phyloP scores from a whole-genome alignment of 2,888 invertebrate genomes.

The Ophraella communa region DNA sequence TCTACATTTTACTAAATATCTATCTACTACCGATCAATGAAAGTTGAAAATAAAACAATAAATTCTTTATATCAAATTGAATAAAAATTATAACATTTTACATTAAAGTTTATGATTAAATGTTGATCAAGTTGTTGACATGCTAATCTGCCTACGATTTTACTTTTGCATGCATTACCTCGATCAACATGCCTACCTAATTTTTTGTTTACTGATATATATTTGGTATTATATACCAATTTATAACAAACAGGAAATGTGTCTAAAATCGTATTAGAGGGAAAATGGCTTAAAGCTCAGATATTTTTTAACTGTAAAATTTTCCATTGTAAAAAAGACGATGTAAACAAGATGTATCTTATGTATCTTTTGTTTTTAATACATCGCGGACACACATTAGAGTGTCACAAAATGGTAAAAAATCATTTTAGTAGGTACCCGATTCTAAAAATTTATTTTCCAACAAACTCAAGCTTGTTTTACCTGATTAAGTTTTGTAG shows the following conservation, averaged over 20 bases:
- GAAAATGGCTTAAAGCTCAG: no score
- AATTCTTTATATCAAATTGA: constrained; percentile 33
- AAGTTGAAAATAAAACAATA: no score
- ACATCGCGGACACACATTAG: no score
- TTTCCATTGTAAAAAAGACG: no score
- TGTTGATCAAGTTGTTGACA: constrained; percentile 31
- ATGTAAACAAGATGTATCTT: no score
- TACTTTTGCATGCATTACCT: constrained; percentile 16
- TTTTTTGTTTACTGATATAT: constrained; percentile 28
- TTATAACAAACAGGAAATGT: constrained; percentile 20
- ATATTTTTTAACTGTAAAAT: no score
- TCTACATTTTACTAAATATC: no score
- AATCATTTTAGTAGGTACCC: not conserved
- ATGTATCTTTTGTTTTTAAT: no score
- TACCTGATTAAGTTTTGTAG: not conserved
- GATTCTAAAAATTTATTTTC: not conserved
- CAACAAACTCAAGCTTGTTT: not conserved
- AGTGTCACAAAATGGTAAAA: no score
- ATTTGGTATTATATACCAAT: constrained; percentile 2
- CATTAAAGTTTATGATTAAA: constrained; percentile 28
- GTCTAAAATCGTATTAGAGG: constrained; percentile 2
- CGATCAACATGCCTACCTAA: constrained; percentile 27
- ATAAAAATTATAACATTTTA: constrained; percentile 24
- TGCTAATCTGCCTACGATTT: constrained; percentile 20
- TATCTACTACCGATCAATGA: no score